A percentile compares a stretch with the other conserved stretches of the same genome.
These are phyloP conservation scores for Salvelinus namaycush DNA, from an alignment of 2,113 vertebrate species.

Conservation along the genomic window DNA sequence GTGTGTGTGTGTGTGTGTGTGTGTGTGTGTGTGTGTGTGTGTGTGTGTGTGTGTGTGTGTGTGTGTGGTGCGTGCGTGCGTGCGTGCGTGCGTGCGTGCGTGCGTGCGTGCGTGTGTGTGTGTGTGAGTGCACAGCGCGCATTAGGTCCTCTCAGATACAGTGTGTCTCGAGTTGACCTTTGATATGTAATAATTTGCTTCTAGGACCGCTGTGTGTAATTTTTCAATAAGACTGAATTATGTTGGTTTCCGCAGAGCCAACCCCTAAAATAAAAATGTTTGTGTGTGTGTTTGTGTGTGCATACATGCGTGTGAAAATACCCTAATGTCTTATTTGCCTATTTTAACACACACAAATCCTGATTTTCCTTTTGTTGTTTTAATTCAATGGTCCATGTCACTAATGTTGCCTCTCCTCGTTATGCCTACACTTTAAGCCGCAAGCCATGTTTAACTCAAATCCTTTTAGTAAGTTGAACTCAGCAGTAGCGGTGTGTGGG, in stretches of 20 bases:
- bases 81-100: too few relatives aligned
- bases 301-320: neutral
- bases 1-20: too few relatives aligned
- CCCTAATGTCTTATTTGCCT: neutral
- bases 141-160: neutral
- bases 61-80: too few relatives aligned
- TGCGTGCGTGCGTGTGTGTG: too few relatives aligned
- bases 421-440: neutral
- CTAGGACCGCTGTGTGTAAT: neutral
- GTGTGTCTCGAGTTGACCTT: neutral
- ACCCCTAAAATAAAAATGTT: neutral
- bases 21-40: too few relatives aligned
- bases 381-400: neutral
- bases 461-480: too few relatives aligned
- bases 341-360: neutral
- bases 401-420: constrained; percentile 1
- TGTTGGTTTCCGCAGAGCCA: neutral
- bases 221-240: neutral
- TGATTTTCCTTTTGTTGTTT: too few relatives aligned
- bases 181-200: neutral
- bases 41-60: too few relatives aligned
- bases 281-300: constrained; percentile 12
- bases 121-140: too few relatives aligned
- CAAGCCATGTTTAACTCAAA: too few relatives aligned
- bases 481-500: too few relatives aligned